phyloP scores from a whole-genome alignment of 2,113 vertebrate species.

The Pollachius pollachius region DNA sequence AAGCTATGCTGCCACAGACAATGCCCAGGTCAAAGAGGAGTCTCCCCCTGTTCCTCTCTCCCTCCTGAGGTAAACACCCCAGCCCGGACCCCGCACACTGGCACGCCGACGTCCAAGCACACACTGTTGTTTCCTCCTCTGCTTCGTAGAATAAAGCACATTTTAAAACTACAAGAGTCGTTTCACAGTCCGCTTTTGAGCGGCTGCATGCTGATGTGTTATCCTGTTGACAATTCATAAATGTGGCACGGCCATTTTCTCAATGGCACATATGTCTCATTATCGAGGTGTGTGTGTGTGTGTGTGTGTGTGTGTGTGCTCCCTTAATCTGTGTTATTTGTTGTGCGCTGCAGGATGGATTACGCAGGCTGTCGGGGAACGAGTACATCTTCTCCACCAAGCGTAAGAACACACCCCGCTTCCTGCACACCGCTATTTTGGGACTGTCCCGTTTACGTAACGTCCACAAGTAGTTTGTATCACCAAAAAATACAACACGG shows the following conservation, averaged over 20 bases:
- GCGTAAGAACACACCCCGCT: conserved; percentile 77
- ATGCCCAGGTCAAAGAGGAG: conserved; percentile 73
- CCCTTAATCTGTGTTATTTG: background rate
- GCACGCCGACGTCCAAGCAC: background rate
- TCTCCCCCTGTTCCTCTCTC: conserved; percentile 65
- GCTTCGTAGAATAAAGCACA: no score
- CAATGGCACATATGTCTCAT: no score
- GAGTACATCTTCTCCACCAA: conserved; percentile 89
- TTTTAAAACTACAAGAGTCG: no score
- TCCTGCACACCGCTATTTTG: background rate
- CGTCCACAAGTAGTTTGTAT: no score
- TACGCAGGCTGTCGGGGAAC: conserved; percentile 90
- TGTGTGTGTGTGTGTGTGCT: background rate
- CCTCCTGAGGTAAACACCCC: conserved; percentile 69
- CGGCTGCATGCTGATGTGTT: no score
- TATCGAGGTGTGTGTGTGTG: no score
- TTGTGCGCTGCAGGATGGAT: conserved; percentile 80
- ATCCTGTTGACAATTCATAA: no score
- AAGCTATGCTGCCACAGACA: conserved; percentile 63
- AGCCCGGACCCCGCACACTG: conserved; percentile 49
- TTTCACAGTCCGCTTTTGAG: no score
- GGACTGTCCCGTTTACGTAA: background rate
- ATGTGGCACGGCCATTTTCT: no score
- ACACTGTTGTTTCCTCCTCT: background rate
- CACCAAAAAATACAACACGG: no score